Evolutionary conservation across 2,888 invertebrate species (phyloP).

Genomic region (Ophioninae sp.): DNA sequence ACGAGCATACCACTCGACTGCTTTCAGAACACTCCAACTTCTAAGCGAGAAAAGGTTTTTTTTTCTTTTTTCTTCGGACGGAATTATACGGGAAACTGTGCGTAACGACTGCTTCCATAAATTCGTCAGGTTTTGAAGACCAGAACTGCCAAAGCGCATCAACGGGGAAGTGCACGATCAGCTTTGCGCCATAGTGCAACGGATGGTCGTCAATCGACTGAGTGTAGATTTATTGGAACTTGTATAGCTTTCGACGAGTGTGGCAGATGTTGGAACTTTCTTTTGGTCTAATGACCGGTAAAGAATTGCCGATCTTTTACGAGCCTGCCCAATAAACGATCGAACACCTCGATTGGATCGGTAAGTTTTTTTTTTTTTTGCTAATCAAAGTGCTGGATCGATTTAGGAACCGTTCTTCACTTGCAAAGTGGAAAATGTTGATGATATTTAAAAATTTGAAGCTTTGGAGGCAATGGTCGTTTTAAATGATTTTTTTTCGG

Average conservation of each 20-base stretch:
- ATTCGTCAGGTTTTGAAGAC: conserved; percentile 8
- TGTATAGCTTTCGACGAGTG: conserved; percentile 18
- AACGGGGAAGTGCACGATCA: conserved; percentile 44
- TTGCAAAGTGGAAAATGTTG: no score
- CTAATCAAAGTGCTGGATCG: background rate
- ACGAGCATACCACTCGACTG: background rate
- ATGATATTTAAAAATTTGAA: no score
- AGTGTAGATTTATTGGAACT: conserved; percentile 14
- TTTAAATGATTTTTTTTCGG: no score
- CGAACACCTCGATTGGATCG: background rate
- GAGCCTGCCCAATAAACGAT: background rate
- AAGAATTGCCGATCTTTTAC: conserved; percentile 17
- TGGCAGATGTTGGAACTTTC: background rate
- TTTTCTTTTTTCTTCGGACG: background rate
- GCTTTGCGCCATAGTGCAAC: conserved; percentile 27
- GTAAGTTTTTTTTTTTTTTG: background rate
- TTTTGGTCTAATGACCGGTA: background rate
- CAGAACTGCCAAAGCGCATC: conserved; percentile 18
- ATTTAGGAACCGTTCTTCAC: background rate
- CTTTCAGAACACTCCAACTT: conserved; percentile 3
- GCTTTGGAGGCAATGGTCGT: no score
- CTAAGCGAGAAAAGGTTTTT: conserved; percentile 3
- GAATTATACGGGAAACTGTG: conserved; percentile 16
- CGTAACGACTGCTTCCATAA: conserved; percentile 32
- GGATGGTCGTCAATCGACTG: conserved; percentile 37